phyloP scores from a whole-genome alignment of 2,888 invertebrate species.

The Boloria euphrosyne region DNA sequence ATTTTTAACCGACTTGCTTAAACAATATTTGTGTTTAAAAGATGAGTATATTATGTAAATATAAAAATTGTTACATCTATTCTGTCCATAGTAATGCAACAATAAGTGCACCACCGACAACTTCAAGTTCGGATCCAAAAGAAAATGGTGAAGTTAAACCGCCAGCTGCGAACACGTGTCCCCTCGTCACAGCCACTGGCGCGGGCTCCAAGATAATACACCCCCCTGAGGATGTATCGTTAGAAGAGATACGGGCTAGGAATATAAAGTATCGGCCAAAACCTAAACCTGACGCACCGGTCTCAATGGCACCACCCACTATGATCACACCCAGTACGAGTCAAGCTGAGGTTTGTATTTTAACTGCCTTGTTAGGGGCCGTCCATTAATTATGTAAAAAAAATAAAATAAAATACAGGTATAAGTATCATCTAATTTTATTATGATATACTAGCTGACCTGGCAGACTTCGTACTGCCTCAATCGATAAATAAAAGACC shows the following conservation, averaged over 20 bases:
- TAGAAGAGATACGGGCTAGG: slow-evolving; percentile 91
- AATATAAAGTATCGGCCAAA: slow-evolving; percentile 84
- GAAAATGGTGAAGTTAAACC: slow-evolving; percentile 74
- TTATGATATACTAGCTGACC: too few relatives aligned
- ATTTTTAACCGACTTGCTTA: too few relatives aligned
- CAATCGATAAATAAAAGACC: too few relatives aligned
- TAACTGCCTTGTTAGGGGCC: not conserved
- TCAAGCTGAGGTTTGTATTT: slow-evolving; percentile 69
- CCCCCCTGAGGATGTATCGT: slow-evolving; percentile 95
- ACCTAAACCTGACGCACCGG: slow-evolving; percentile 60
- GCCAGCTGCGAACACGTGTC: slow-evolving; percentile 67
- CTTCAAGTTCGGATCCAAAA: slow-evolving; percentile 59
- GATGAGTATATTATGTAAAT: too few relatives aligned
- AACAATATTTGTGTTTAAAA: too few relatives aligned
- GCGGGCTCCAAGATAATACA: slow-evolving; percentile 95
- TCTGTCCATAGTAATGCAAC: slow-evolving; percentile 83
- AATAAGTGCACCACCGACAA: slow-evolving; percentile 88
- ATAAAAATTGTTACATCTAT: not conserved
- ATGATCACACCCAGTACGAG: slow-evolving; percentile 66
- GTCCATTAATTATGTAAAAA: too few relatives aligned
- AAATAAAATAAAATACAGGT: too few relatives aligned
- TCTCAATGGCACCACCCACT: slow-evolving; percentile 42
- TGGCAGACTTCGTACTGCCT: too few relatives aligned
- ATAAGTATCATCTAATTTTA: too few relatives aligned
- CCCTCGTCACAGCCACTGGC: slow-evolving; percentile 88